Conservation (phyloP, 2,797 vertebrate species). For the Danionella dracula region DNA sequence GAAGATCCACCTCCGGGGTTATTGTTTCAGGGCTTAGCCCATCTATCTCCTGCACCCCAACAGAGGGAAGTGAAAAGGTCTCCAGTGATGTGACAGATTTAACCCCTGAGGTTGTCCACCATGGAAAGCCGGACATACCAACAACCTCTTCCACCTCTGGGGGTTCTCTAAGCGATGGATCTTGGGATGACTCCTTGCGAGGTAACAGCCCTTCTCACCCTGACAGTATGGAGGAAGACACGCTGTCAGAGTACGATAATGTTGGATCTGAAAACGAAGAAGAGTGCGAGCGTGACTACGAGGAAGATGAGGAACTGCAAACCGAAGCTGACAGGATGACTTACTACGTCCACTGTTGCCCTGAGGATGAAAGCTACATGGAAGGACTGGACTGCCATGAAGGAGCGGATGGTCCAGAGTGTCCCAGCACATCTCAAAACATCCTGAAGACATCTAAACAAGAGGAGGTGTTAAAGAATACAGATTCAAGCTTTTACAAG, state of each 20-base stretch:
- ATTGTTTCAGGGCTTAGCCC: constrained; percentile 70
- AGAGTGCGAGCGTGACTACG: constrained; percentile 90
- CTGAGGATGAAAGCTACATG: constrained; percentile 81
- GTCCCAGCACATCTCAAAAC: constrained; percentile 64
- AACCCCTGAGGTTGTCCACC: constrained; percentile 51
- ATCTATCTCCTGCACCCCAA: constrained; percentile 46
- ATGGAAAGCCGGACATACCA: constrained; percentile 53
- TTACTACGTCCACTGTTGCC: constrained; percentile 86
- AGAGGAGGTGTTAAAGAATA: constrained; percentile 39
- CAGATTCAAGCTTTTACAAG: constrained; percentile 43
- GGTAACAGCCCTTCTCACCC: constrained; percentile 68
- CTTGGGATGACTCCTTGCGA: constrained; percentile 43
- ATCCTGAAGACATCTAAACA: constrained; percentile 47
- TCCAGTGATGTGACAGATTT: constrained; percentile 42
- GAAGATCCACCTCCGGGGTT: constrained; percentile 64
- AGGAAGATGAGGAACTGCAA: constrained; percentile 80
- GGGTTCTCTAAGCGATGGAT: constrained; percentile 47
- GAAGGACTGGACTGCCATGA: constrained; percentile 79
- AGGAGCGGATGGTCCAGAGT: constrained; percentile 70
- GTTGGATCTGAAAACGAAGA: constrained; percentile 89
- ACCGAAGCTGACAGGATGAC: constrained; percentile 64
- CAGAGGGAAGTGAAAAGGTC: constrained; percentile 30
- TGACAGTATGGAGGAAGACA: constrained; percentile 84
- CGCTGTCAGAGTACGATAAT: constrained; percentile 94
- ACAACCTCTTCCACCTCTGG: constrained; percentile 51